A percentile compares a stretch with the other conserved stretches of the same genome.
phyloP scores from a whole-genome alignment of 2,888 invertebrate genomes.

The Orthosia gracilis region DNA sequence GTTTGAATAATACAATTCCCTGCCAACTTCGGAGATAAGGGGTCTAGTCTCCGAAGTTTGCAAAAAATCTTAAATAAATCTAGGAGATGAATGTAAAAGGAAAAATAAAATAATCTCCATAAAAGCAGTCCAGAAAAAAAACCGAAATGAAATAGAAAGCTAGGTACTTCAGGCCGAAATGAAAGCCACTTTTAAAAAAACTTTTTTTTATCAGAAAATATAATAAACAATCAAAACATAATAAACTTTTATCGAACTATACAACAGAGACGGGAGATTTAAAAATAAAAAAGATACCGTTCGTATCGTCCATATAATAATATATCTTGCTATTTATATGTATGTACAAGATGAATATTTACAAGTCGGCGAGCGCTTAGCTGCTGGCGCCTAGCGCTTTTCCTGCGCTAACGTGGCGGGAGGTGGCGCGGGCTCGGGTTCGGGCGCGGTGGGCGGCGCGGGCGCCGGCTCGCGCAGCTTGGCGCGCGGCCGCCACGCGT shows the following conservation, averaged over 20 bases:
- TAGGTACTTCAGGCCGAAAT: background rate
- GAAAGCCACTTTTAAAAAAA: constrained; percentile 16
- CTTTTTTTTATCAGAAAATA: constrained; percentile 85
- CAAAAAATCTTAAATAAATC: background rate
- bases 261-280: constrained; percentile 87
- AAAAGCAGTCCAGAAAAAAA: background rate
- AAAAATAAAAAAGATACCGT: constrained; percentile 79
- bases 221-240: constrained; percentile 90
- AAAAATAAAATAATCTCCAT: background rate
- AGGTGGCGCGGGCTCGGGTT: constrained; percentile 64
- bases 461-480: constrained; percentile 81
- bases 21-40: too few species aligned
- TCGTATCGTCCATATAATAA: constrained; percentile 71
- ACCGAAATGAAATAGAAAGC: too few species aligned
- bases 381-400: constrained; percentile 64
- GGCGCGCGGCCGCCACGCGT: constrained; percentile 96
- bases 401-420: constrained; percentile 40
- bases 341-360: constrained; percentile 66
- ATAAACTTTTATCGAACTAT: constrained; percentile 89
- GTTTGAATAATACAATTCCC: too few species aligned
- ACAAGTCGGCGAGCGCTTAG: constrained; percentile 63
- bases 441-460: constrained; percentile 91
- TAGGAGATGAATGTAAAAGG: background rate
- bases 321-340: constrained; percentile 78
- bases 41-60: too few species aligned